These are phyloP conservation scores for Lepidotrigona ventralis DNA, from an alignment of 1,140 invertebrate species.

Conservation along the genomic window DNA sequence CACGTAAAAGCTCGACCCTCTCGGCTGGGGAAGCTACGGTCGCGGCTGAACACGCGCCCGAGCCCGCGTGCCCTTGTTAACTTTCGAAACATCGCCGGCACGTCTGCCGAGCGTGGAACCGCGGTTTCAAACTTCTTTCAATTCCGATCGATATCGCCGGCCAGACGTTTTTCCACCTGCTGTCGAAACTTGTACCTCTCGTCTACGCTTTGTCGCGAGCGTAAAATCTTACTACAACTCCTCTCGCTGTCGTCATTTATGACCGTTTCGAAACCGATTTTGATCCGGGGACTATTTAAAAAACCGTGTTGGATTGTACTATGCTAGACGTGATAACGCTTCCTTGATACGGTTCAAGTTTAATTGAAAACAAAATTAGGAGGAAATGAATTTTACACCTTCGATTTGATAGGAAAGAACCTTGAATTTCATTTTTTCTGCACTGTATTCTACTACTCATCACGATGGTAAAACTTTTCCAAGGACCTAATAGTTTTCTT, in stretches of 20 bases:
- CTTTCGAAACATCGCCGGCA: conserved; percentile 19
- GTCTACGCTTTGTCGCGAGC: not conserved
- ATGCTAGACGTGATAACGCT: too few species aligned
- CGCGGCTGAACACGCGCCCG: conserved; percentile 5
- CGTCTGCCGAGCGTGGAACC: not conserved
- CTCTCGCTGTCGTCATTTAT: not conserved
- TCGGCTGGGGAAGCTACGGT: conserved; percentile 3
- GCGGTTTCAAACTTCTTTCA: not conserved
- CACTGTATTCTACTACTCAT: too few species aligned
- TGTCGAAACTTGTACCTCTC: not conserved
- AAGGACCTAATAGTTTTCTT: too few species aligned
- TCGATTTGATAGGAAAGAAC: too few species aligned
- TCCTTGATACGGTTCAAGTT: too few species aligned
- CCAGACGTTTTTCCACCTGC: not conserved
- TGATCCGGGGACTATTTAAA: too few species aligned
- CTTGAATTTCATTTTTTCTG: too few species aligned
- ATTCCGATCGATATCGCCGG: not conserved
- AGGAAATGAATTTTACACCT: too few species aligned
- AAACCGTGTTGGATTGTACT: too few species aligned
- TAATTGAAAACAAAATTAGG: too few species aligned
- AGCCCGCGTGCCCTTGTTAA: not conserved
- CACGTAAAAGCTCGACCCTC: conserved; percentile 42
- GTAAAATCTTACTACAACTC: not conserved
- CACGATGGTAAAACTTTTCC: too few species aligned
- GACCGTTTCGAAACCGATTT: too few species aligned